Evolutionary conservation across 2,113 vertebrate genomes (phyloP).

Genomic region (Helogale parvula): DNA sequence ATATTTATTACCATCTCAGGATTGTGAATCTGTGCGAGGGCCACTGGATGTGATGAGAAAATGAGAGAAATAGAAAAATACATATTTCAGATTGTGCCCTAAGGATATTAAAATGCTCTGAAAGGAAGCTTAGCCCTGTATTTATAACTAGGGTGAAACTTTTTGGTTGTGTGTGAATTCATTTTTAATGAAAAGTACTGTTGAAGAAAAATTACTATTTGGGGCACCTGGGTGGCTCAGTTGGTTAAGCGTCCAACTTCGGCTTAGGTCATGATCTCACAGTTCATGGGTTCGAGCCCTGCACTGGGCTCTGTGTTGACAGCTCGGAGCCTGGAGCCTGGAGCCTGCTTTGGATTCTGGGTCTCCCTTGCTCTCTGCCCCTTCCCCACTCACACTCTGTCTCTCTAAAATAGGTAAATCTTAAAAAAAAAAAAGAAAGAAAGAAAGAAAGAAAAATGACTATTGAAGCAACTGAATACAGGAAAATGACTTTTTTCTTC

Average conservation of each 20-base stretch:
- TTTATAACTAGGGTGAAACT: neutral
- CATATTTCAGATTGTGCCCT: neutral
- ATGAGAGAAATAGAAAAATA: neutral
- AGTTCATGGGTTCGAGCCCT: no score
- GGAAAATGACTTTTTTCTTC: neutral
- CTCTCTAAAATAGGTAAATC: no score
- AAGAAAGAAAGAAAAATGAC: neutral
- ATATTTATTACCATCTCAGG: neutral
- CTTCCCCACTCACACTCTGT: no score
- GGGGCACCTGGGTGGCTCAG: no score
- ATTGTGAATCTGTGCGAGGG: neutral
- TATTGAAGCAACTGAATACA: neutral
- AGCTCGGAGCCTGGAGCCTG: no score
- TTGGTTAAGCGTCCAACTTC: no score
- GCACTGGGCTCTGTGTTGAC: no score
- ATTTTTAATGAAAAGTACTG: neutral
- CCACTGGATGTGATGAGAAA: neutral
- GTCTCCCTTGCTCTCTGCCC: no score
- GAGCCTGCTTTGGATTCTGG: no score
- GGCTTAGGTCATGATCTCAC: no score
- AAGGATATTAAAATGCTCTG: neutral
- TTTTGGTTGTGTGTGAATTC: neutral
- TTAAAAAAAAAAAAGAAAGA: no score
- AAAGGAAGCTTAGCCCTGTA: neutral
- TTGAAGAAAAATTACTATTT: neutral